Evolutionary conservation across 2,113 vertebrate genomes (phyloP).

Genomic region (Sapajus apella): DNA sequence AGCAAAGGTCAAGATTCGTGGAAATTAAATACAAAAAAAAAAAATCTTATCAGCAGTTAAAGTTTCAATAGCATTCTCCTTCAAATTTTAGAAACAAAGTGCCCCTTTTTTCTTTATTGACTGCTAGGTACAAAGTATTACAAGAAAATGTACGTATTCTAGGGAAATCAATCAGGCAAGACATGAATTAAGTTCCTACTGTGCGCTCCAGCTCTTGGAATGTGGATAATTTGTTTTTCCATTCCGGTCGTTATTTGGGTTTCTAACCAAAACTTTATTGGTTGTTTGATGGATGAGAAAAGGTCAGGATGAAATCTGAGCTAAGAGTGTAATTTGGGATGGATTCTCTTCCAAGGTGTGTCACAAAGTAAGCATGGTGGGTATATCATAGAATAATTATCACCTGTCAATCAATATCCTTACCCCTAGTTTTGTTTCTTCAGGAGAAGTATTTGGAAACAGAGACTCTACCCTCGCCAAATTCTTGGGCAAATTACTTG

Average conservation of each 20-base stretch:
- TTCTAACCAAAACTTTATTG: neutral
- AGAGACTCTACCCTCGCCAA: neutral
- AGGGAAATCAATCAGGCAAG: neutral
- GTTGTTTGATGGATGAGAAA: neutral
- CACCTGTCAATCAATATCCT: neutral
- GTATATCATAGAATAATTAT: neutral
- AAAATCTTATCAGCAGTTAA: neutral
- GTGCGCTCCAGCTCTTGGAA: neutral
- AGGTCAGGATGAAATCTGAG: neutral
- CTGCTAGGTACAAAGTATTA: neutral
- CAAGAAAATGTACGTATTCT: neutral
- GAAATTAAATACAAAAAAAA: neutral
- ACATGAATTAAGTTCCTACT: neutral
- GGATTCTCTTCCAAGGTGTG: neutral
- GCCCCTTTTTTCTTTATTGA: neutral
- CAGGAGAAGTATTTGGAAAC: neutral
- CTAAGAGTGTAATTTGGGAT: neutral
- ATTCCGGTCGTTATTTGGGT: neutral
- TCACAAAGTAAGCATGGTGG: neutral
- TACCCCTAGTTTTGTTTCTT: neutral
- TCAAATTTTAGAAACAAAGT: constrained; percentile 12
- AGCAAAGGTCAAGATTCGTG: constrained; percentile 15
- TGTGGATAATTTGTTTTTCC: neutral
- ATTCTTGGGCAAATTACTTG: neutral
- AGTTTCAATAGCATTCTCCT: neutral